Evolutionary conservation across 2,113 vertebrate species (phyloP), one percentile per base, ranked within the genome.

Genomic region (Seriola aureovittata): DNA sequence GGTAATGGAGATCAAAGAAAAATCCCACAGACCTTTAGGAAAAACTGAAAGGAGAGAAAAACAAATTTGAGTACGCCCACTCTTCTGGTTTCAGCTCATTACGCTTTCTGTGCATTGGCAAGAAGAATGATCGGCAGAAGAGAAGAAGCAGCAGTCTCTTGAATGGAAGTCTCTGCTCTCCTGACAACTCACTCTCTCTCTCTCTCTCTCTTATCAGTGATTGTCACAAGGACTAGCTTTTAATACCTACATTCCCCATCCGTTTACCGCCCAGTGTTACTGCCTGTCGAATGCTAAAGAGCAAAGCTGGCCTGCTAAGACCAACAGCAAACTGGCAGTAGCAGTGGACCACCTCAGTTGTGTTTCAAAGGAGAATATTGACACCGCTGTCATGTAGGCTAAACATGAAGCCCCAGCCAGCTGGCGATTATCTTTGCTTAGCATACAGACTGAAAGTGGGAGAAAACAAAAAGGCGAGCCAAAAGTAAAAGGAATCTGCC

Each of bases 61-160:
- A 81, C 81, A 85, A 82, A 91, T 90, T 84, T 50, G 42, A 78
- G 40, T 29, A 91, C 81, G 32, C 80, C 86, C 85, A 85, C 83
- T 71, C 81, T 36, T 80, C 66, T 88, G 71, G 88, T 72, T 91
- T 81, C 77, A 87, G 79, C 82, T 85, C 66, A 77, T 90, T 88
- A 64, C 1, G 16, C 65, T 84, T 67, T 75, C 46, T 72, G 58
- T 67, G 63, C 64, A 59, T 75, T 32, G 58, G 78, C 48, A 70
- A 54, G 80, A 71, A 38, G 50, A 80, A 66, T 40, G 46, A 87
- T 85, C 48, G 29, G 40, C 42, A 71, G 74, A 78, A 65, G 63
- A 74, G 72, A 63, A 38, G 71, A 67, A 54, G 69, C 71, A 60
- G 50, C 65, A 32, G 29, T 64, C 44, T 81, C 52, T 57, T 75